These are phyloP conservation scores for Morus bassanus DNA, from an alignment of 2,797 vertebrate genomes.

Conservation along the genomic window DNA sequence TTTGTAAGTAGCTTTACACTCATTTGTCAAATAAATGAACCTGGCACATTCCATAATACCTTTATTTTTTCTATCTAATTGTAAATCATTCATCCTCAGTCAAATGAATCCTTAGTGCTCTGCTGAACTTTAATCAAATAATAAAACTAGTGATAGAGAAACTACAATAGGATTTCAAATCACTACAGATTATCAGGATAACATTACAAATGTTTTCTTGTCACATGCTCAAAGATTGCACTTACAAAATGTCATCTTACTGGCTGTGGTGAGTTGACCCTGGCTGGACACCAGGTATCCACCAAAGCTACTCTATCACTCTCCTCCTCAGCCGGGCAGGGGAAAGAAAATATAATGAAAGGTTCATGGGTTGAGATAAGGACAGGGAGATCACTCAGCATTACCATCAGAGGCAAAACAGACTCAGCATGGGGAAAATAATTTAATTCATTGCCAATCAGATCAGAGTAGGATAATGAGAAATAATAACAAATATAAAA, in stretches of 20 bases:
- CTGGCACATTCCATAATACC: constrained; percentile 34
- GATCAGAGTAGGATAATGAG: neutral
- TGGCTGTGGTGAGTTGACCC: neutral
- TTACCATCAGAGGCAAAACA: neutral
- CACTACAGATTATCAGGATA: constrained; percentile 28
- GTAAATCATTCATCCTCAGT: constrained; percentile 35
- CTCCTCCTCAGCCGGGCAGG: neutral
- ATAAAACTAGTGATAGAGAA: constrained; percentile 42
- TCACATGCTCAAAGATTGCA: neutral
- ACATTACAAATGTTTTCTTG: neutral
- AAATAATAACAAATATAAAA: neutral
- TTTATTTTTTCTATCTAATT: constrained; percentile 35
- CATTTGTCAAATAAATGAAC: constrained; percentile 46
- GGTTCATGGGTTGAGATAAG: neutral
- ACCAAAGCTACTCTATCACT: neutral
- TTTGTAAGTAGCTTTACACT: neutral
- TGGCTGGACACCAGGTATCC: neutral
- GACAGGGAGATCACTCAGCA: neutral
- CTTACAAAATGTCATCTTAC: neutral
- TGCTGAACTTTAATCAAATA: constrained; percentile 42
- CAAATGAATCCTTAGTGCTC: constrained; percentile 52
- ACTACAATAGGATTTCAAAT: constrained; percentile 35
- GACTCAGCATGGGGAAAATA: neutral
- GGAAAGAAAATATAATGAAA: neutral
- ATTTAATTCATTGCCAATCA: neutral